Conservation (phyloP, 2,113 vertebrate species). For the Leptobrachium ailaonicum region DNA sequence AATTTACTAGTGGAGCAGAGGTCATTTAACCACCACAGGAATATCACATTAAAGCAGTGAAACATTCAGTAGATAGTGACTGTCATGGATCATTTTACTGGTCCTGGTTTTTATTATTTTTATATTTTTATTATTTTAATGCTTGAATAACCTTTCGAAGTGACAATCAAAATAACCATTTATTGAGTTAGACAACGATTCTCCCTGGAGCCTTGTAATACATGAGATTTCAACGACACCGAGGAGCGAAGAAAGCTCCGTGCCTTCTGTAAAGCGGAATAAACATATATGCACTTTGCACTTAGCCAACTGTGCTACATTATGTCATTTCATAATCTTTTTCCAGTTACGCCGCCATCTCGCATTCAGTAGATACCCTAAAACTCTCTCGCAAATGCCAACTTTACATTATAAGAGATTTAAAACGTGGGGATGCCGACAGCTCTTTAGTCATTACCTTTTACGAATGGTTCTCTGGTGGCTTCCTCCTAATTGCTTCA, state of each 20-base stretch:
- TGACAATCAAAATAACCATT: background rate
- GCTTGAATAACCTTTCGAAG: background rate
- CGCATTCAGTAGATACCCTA: slow-evolving; percentile 13
- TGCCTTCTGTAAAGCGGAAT: background rate
- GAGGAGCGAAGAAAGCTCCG: no score
- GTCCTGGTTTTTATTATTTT: background rate
- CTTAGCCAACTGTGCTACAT: background rate
- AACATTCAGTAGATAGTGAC: no score
- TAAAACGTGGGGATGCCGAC: slow-evolving; percentile 14
- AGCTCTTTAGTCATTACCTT: slow-evolving; percentile 35
- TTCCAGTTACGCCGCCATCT: background rate
- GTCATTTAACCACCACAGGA: no score
- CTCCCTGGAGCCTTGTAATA: background rate
- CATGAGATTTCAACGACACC: no score
- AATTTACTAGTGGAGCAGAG: no score
- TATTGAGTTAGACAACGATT: background rate
- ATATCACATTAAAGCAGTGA: no score
- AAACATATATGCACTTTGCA: background rate
- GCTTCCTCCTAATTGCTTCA: slow-evolving; percentile 40
- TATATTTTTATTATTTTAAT: background rate
- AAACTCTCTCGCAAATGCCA: slow-evolving; percentile 33
- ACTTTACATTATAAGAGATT: slow-evolving; percentile 41
- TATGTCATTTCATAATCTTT: slow-evolving; percentile 5
- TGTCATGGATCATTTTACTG: no score
- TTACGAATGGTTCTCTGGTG: slow-evolving; percentile 40